Percentiles rank a stretch among this genome's conserved stretches.
These are phyloP conservation scores for Latheticus oryzae DNA, from an alignment of 2,888 invertebrate genomes.

Conservation along the genomic window DNA sequence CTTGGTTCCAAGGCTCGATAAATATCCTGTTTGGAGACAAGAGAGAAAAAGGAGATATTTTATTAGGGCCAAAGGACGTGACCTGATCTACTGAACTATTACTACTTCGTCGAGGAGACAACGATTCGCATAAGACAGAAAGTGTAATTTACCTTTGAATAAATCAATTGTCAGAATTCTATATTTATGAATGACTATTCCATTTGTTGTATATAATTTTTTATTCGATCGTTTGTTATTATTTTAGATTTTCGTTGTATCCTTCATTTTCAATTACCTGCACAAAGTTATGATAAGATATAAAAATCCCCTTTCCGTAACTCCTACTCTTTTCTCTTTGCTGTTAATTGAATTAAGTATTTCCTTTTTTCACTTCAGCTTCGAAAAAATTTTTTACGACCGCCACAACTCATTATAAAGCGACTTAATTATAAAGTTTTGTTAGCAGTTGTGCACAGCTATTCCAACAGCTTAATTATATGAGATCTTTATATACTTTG, in stretches of 20 bases:
- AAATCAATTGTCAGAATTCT: too few species aligned
- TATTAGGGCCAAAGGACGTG: constrained; percentile 11
- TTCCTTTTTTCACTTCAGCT: constrained; percentile 8
- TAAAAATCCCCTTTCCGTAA: too few species aligned
- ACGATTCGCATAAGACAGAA: too few species aligned
- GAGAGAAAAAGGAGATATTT: constrained; percentile 8
- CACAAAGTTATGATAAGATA: too few species aligned
- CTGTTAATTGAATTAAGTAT: constrained; percentile 2
- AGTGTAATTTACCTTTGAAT: too few species aligned
- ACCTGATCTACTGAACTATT: constrained; percentile 9
- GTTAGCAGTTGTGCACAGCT: constrained; percentile 20
- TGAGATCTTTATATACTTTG: constrained; percentile 21
- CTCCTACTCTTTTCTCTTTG: too few species aligned
- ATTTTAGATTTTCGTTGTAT: too few species aligned
- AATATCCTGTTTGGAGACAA: constrained; percentile 7
- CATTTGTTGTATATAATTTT: too few species aligned
- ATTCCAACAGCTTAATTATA: constrained; percentile 18
- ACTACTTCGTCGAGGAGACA: background rate
- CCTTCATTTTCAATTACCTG: too few species aligned
- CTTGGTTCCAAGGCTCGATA: constrained; percentile 7
- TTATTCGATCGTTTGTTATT: too few species aligned
- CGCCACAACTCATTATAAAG: constrained; percentile 15
- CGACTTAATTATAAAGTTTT: constrained; percentile 29
- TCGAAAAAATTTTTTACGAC: constrained; percentile 8
- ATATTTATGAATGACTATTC: too few species aligned